phyloP scores from a whole-genome alignment of 2,797 vertebrate genomes.

The Todus mexicanus region DNA sequence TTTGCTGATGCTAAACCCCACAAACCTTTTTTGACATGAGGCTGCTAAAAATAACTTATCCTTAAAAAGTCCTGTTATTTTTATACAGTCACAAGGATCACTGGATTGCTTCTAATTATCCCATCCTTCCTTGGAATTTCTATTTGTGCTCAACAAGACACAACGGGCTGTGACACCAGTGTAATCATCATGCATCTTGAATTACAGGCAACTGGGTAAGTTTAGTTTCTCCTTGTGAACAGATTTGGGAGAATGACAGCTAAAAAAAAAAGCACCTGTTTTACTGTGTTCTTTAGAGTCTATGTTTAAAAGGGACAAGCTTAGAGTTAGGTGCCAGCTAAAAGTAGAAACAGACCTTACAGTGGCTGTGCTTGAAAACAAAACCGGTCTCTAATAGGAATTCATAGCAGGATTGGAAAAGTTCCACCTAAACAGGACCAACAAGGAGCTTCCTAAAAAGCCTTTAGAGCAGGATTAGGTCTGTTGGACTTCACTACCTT shows the following conservation, averaged over 20 bases:
- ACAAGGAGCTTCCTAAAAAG: background rate
- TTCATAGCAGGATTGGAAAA: background rate
- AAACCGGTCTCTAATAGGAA: background rate
- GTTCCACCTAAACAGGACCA: background rate
- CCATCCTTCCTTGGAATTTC: conserved; percentile 43
- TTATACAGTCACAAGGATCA: conserved; percentile 41
- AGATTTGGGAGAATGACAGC: background rate
- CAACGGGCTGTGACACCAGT: conserved; percentile 9
- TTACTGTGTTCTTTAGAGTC: background rate
- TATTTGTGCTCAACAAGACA: conserved; percentile 35
- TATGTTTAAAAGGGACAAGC: background rate
- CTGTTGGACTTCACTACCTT: background rate
- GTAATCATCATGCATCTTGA: conserved; percentile 2
- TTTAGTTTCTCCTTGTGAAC: background rate
- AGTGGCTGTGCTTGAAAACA: background rate
- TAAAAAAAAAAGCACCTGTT: background rate
- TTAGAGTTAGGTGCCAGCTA: background rate
- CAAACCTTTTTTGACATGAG: background rate
- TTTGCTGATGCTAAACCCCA: background rate
- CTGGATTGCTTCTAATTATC: conserved; percentile 58
- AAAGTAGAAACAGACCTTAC: background rate
- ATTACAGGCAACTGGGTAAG: conserved; percentile 7
- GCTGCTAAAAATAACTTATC: conserved; percentile 31
- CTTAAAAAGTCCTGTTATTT: conserved; percentile 25
- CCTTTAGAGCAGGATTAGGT: background rate